A percentile compares a stretch with the other conserved stretches of the same genome.
phyloP scores from a whole-genome alignment of 2,113 vertebrate genomes.

The Sardina pilchardus region DNA sequence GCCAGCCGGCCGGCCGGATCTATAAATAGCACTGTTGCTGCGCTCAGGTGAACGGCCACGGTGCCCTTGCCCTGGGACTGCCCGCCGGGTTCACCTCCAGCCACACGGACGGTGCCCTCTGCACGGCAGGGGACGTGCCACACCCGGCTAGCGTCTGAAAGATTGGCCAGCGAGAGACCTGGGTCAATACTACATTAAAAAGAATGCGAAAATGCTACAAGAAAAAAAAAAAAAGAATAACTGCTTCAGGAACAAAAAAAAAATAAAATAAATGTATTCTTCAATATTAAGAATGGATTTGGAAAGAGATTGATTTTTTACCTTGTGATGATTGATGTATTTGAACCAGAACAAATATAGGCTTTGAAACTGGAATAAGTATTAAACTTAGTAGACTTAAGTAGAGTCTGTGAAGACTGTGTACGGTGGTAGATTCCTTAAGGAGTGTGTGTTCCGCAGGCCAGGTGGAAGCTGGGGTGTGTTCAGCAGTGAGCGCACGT shows the following conservation, averaged over 20 bases:
- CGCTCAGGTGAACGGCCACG: not conserved
- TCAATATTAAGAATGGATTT: not conserved
- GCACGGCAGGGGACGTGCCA: not conserved
- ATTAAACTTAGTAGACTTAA: not conserved
- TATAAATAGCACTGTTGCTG: conserved; percentile 1
- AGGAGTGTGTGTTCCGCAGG: not conserved
- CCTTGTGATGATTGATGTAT: not conserved
- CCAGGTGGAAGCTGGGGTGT: not conserved
- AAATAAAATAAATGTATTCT: not conserved
- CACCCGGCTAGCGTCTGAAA: not conserved
- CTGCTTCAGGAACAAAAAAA: not conserved
- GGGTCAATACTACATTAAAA: conserved; percentile 7
- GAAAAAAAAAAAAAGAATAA: not conserved
- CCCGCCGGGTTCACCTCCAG: not conserved
- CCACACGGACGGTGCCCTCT: not conserved
- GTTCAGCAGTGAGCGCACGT: not conserved
- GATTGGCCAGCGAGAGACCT: not conserved
- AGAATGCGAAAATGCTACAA: not conserved
- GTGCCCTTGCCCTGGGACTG: conserved; percentile 15
- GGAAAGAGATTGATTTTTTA: not conserved
- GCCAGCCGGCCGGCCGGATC: not conserved
- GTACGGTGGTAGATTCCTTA: not conserved
- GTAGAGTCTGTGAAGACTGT: not conserved
- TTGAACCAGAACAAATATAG: not conserved
- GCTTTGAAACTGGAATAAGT: not conserved